phyloP scores from a whole-genome alignment of 2,797 vertebrate species.

The Pagetopsis macropterus region DNA sequence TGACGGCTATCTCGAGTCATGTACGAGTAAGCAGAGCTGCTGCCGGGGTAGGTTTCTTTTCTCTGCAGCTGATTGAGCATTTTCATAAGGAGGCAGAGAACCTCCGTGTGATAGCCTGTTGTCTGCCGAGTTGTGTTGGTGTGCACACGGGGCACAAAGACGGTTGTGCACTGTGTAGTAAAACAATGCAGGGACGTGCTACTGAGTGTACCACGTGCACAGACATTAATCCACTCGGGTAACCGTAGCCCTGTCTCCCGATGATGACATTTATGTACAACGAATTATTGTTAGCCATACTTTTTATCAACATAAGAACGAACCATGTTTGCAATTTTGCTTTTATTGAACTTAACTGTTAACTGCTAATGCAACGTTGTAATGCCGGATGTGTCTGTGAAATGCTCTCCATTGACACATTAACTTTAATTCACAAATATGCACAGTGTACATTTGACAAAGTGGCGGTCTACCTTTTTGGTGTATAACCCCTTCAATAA shows the following conservation, averaged over 20 bases:
- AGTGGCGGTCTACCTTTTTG: too few species aligned
- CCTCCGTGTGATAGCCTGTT: constrained; percentile 42
- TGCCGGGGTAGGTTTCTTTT: constrained; percentile 38
- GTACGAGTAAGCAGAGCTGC: constrained; percentile 53
- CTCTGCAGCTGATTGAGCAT: constrained; percentile 59
- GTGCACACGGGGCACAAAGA: not conserved
- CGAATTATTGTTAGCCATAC: not conserved
- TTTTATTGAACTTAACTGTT: not conserved
- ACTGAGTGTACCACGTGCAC: not conserved
- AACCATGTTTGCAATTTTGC: not conserved
- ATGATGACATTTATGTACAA: constrained; percentile 1
- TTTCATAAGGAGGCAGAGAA: constrained; percentile 63
- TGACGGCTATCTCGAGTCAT: constrained; percentile 63
- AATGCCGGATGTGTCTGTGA: not conserved
- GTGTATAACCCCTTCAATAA: too few species aligned
- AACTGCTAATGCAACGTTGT: not conserved
- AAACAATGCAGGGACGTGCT: constrained; percentile 11
- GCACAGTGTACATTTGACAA: too few species aligned
- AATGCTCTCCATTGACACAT: not conserved
- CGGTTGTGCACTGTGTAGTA: constrained; percentile 1
- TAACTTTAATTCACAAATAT: too few species aligned
- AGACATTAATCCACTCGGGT: constrained; percentile 1
- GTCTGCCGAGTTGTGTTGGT: constrained; percentile 37
- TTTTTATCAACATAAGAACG: not conserved
- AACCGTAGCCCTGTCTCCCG: not conserved